A percentile compares a stretch with the other conserved stretches of the same genome.
phyloP scores from a whole-genome alignment of 1,140 invertebrate species.

The Pomacea maculata region DNA sequence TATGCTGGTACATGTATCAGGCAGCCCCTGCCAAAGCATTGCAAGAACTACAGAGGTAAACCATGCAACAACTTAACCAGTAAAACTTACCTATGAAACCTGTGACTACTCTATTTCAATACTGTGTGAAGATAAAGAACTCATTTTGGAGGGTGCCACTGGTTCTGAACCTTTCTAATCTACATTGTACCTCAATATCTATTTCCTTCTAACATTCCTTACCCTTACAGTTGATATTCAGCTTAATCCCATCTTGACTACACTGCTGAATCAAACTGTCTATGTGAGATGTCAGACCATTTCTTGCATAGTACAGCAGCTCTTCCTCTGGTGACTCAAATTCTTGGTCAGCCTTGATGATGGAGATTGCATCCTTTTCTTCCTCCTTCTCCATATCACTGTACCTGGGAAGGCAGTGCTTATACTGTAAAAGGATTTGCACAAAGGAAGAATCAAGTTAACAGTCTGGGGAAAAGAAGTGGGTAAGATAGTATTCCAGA shows the following conservation, averaged over 20 bases:
- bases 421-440: neutral
- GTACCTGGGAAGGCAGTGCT: neutral
- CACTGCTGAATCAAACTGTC: conserved; percentile 24
- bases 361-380: neutral
- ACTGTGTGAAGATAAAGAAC: too few species aligned
- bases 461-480: neutral
- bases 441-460: neutral
- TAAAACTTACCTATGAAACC: too few species aligned
- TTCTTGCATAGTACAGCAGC: conserved; percentile 49
- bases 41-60: too few species aligned
- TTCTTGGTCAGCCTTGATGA: neutral
- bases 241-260: conserved; percentile 48
- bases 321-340: conserved; percentile 32
- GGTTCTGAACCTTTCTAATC: too few species aligned
- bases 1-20: too few species aligned
- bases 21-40: too few species aligned
- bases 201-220: neutral
- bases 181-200: neutral
- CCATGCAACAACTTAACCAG: too few species aligned
- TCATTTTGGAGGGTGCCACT: too few species aligned
- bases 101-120: too few species aligned
- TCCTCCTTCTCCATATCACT: neutral
- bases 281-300: conserved; percentile 44
- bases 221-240: conserved; percentile 70
- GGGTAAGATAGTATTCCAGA: neutral